Evolutionary conservation across 1,140 invertebrate species (phyloP).

Genomic region (Eriosoma lanigerum): DNA sequence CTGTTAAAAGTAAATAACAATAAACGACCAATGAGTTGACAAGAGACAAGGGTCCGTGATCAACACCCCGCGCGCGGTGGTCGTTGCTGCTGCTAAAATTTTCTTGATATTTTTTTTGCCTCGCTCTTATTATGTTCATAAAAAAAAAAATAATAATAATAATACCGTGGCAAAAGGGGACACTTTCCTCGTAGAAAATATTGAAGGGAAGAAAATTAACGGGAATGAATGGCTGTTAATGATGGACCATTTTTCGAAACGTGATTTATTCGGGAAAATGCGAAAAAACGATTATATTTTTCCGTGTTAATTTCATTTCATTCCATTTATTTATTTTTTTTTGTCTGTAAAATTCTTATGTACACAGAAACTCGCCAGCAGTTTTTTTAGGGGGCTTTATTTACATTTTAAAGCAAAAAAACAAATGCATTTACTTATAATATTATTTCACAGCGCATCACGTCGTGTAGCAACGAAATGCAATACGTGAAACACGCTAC

Average conservation of each 20-base stretch:
- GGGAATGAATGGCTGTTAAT: constrained; percentile 50
- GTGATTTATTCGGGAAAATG: constrained; percentile 47
- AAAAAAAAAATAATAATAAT: background rate
- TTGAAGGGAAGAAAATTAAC: constrained; percentile 52
- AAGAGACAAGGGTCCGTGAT: constrained; percentile 45
- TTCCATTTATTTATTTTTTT: constrained; percentile 33
- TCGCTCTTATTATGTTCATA: constrained; percentile 37
- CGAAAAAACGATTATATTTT: constrained; percentile 48
- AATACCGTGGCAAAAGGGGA: background rate
- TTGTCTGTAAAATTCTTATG: background rate
- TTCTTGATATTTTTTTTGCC: constrained; percentile 22
- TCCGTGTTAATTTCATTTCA: constrained; percentile 14
- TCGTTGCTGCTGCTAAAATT: constrained; percentile 3
- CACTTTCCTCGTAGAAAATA: constrained; percentile 35
- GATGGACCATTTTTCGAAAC: constrained; percentile 49
- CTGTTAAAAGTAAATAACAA: constrained; percentile 52
- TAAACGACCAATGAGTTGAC: constrained; percentile 52
- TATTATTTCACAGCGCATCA: background rate
- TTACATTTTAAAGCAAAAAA: constrained; percentile 19
- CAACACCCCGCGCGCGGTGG: background rate
- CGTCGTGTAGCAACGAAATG: background rate
- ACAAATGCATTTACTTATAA: constrained; percentile 13
- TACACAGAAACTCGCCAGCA: background rate
- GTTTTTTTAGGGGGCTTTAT: background rate
- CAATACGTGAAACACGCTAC: too few species aligned